Evolutionary conservation across 2,888 invertebrate genomes (phyloP).

Genomic region (Protodeltote pygarga): DNA sequence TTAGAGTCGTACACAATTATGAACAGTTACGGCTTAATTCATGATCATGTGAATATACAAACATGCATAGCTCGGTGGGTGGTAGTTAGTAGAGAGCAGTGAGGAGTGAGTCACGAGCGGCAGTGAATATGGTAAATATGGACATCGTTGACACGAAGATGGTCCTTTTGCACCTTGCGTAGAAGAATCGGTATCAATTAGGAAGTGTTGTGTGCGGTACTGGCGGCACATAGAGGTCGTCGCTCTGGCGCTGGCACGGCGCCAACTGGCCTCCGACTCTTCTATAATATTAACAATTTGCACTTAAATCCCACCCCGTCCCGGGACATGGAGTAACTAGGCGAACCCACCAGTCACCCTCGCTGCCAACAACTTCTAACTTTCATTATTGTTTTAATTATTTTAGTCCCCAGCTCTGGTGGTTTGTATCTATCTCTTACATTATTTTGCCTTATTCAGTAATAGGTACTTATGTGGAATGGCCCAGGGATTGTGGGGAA

Average conservation of each 20-base stretch:
- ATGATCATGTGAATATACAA: slow-evolving; percentile 54
- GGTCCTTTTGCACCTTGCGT: slow-evolving; percentile 41
- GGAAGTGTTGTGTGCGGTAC: slow-evolving; percentile 54
- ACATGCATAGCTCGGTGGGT: slow-evolving; percentile 39
- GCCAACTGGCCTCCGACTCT: slow-evolving; percentile 66
- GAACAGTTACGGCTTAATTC: slow-evolving; percentile 56
- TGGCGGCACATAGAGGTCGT: slow-evolving; percentile 61
- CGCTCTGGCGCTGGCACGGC: slow-evolving; percentile 63
- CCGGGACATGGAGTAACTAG: slow-evolving; percentile 31
- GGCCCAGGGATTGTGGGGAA: not conserved
- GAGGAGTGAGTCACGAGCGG: slow-evolving; percentile 50
- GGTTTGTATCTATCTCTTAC: not conserved
- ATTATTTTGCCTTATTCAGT: not conserved
- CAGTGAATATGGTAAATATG: slow-evolving; percentile 35
- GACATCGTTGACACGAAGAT: slow-evolving; percentile 45
- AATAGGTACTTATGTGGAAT: not conserved
- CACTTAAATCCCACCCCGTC: slow-evolving; percentile 54
- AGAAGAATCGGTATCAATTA: slow-evolving; percentile 66
- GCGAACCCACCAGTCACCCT: slow-evolving; percentile 8
- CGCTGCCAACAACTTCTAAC: slow-evolving; percentile 24
- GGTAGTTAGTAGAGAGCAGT: slow-evolving; percentile 34
- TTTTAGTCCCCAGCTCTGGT: not conserved
- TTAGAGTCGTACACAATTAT: slow-evolving; percentile 55
- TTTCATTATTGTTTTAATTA: slow-evolving; percentile 27
- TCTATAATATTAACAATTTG: slow-evolving; percentile 71